Conservation (phyloP, 2,113 vertebrate genomes). For the Hiodon alosoides region DNA sequence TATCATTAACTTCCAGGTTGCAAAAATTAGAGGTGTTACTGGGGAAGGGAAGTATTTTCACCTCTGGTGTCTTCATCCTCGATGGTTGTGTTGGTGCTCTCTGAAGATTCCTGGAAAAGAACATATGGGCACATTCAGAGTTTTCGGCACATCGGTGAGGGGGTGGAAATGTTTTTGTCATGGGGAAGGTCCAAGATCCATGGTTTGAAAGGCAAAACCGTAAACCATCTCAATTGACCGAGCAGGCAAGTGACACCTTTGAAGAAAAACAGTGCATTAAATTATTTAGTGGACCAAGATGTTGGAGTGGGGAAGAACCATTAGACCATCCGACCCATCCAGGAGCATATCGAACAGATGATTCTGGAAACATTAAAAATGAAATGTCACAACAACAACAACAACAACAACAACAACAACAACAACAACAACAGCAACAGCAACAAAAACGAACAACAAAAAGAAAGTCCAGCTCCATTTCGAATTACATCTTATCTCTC, state of each 20-base stretch:
- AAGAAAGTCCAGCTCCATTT: constrained; percentile 49
- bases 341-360: background rate
- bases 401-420: constrained; percentile 3
- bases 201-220: background rate
- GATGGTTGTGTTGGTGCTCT: constrained; percentile 96
- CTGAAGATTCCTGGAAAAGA: constrained; percentile 87
- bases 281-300: background rate
- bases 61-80: constrained; percentile 97
- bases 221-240: background rate
- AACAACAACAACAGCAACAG: constrained; percentile 13
- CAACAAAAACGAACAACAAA: constrained; percentile 16
- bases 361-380: constrained; percentile 26
- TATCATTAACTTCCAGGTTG: background rate
- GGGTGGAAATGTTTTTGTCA: background rate
- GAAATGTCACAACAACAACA: constrained; percentile 31
- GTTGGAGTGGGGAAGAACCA: background rate
- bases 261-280: constrained; percentile 18
- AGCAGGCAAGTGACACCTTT: constrained; percentile 18
- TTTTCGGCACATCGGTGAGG: background rate
- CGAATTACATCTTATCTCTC: constrained; percentile 18
- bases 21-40: background rate
- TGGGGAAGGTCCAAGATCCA: background rate
- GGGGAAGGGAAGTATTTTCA: constrained; percentile 38
- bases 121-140: constrained; percentile 46
- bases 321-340: background rate